A percentile compares a stretch with the other conserved stretches of the same genome.
phyloP scores from a whole-genome alignment of 1,140 invertebrate genomes.

The Drosophila kepulauana region DNA sequence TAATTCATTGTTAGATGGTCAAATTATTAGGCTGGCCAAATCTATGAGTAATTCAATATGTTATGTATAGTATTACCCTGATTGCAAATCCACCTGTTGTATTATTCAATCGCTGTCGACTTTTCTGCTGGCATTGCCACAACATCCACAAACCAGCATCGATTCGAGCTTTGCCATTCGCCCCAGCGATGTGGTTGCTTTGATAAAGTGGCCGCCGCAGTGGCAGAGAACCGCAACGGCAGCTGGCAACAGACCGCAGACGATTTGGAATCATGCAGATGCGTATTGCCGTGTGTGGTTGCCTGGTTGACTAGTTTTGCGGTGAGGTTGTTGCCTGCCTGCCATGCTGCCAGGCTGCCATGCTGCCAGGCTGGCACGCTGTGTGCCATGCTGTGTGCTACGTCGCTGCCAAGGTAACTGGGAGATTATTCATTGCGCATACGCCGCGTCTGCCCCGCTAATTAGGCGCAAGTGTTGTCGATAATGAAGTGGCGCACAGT shows the following conservation, averaged over 20 bases:
- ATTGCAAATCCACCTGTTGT: conserved; percentile 4
- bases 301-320: conserved; percentile 17
- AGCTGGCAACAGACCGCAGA: conserved; percentile 42
- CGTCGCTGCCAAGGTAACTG: conserved; percentile 44
- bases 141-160: not conserved
- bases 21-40: not conserved
- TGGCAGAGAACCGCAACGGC: conserved; percentile 14
- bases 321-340: conserved; percentile 2
- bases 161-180: not conserved
- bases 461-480: conserved; percentile 69
- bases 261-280: conserved; percentile 48
- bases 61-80: not conserved
- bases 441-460: conserved; percentile 61
- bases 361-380: no score
- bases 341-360: not conserved
- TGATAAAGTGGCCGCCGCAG: conserved; percentile 26
- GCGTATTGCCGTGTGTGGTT: conserved; percentile 38
- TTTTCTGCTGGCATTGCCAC: not conserved
- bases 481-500: conserved; percentile 62
- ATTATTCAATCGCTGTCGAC: not conserved
- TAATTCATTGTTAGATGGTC: not conserved
- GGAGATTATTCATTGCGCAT: conserved; percentile 73
- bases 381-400: no score
- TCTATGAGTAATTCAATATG: not conserved
- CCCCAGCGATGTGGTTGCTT: conserved; percentile 3